Base-by-base conservation (phyloP, 2,888 invertebrate genomes). In the Falcaria lacertinaria region DNA sequence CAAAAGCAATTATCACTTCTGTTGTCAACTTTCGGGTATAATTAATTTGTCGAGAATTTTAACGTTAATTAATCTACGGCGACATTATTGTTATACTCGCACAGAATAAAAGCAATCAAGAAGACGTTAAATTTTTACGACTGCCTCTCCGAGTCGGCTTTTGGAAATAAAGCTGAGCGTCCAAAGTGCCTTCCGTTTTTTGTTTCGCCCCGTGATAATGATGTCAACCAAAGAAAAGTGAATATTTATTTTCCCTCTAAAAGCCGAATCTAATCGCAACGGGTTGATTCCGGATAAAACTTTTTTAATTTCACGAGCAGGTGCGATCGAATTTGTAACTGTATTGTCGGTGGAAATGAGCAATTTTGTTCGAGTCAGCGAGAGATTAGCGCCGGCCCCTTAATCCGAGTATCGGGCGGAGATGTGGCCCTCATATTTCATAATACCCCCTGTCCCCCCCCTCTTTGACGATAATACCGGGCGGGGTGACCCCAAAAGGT, bases 381-480 rank as follows among this genome's bases (percentile, higher is more conserved):
- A 68, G 70, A 76, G 80, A 80, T 81, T 80, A 80, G 68, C 73
- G 60, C 43, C 43, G 52, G 57, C 58, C 61, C 65, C 59, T 62
- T 79, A 78, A 76, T 75, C 75, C 73, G 63, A 66, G 67, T 70
- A 75, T 74, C 71, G 74, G 70, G 57, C 47, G 67, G 57, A 59
- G 66, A 65, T 68, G 69, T 65, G 59, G 63, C 79, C 77, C 69
- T 76, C 74, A 78, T 82, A 82, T 80, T 80, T 81, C 80, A 81
- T 79, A 80, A 76, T 67, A 61, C 69, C 48, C 51, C 45, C 55
- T 38, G 37, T 36, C 32, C 50, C 50, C 53, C 48, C 57, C 59
- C 53, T 68, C 57, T 61, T 57, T 54, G 35, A 41, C 57, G 57
- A 61, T 56, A 63, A 57, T 53, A 38, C 46, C 33, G 45, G 43